Percentiles rank a stretch among this genome's conserved stretches.
phyloP scores from a whole-genome alignment of 2,888 invertebrate genomes.

The Allophyes oxyacanthae region DNA sequence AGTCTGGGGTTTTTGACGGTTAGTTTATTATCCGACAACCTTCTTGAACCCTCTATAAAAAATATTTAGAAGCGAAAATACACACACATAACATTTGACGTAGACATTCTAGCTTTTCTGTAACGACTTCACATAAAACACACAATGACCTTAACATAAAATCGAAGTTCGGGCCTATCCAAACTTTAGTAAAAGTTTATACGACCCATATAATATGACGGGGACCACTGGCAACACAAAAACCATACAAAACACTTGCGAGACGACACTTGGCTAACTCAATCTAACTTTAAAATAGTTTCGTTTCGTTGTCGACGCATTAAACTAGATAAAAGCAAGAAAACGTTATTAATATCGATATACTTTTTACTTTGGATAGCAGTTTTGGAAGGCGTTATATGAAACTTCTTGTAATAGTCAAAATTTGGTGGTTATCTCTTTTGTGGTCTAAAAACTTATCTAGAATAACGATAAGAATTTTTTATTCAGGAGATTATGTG shows the following conservation, averaged over 20 bases:
- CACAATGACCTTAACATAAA: slow-evolving; percentile 44
- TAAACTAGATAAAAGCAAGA: slow-evolving; percentile 54
- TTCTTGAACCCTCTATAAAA: too few relatives aligned
- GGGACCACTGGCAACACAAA: slow-evolving; percentile 52
- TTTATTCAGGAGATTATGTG: slow-evolving; percentile 17
- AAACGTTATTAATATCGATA: slow-evolving; percentile 58
- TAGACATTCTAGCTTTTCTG: slow-evolving; percentile 16
- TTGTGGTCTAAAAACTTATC: slow-evolving; percentile 20
- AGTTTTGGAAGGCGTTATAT: slow-evolving; percentile 22
- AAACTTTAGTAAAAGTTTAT: slow-evolving; percentile 40
- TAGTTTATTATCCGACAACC: too few relatives aligned
- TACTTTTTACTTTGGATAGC: slow-evolving; percentile 46
- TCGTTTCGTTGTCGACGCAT: slow-evolving; percentile 57
- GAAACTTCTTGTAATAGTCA: slow-evolving; percentile 45
- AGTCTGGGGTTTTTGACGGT: too few relatives aligned
- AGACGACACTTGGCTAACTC: slow-evolving; percentile 69
- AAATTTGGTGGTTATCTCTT: slow-evolving; percentile 39
- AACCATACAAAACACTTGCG: slow-evolving; percentile 64
- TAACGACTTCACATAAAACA: slow-evolving; percentile 44
- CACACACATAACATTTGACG: slow-evolving; percentile 35
- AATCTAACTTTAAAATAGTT: slow-evolving; percentile 82
- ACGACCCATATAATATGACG: slow-evolving; percentile 41
- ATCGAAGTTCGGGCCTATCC: slow-evolving; percentile 38
- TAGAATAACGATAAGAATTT: slow-evolving; percentile 3
- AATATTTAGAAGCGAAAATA: too few relatives aligned